Evolutionary conservation across 92 coral and sea anemone genomes (phyloP), one percentile per base, ranked within the genome.

Genomic region (Epizoanthus scotinus): DNA sequence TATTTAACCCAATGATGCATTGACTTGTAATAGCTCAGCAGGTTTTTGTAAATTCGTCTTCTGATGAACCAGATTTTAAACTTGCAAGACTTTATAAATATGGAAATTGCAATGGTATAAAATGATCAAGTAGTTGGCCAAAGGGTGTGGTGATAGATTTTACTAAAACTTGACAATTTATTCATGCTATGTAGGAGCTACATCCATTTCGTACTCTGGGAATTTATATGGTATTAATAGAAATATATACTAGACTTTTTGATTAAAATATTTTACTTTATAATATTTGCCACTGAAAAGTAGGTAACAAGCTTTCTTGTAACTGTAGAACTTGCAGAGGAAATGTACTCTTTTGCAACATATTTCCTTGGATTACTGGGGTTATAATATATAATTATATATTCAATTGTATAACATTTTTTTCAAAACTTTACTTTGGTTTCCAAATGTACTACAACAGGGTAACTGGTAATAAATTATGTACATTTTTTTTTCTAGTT

Each of bases 381-480:
- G 80, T 59, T 74, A 52, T 74, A 63, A 27, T 58, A 72, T 74
- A 74, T 74, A 34, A 57, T 53, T 54, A 57, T 58, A 74, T 73
- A 73, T 56, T 9, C 34, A 25, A 73, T 73, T 29, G 27, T 72
- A 34, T 54, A 47, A 31, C 65, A 56, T 73, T 75, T 75, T 75
- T n/a, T 44, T 31, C 66, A 19, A 57, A 27, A 15, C 21, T 59
- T 74, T 75, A 75, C 58, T 75, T 75, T 75, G 81, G 81, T 75
- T 75, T 75, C 81, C 19, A 75, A 75, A 75, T n/a, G n/a, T n/a
- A n/a, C 61, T 75, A 38, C 40, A 19, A 59, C 24, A 12, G 67
- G 67, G 47, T 58, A n/a, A n/a, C n/a, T n/a, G n/a, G n/a, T n/a
- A n/a, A n/a, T n/a, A n/a, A n/a, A n/a, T n/a, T n/a, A n/a, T n/a